A percentile compares a stretch with the other conserved stretches of the same genome.
phyloP scores from a whole-genome alignment of 2,888 invertebrate species.

The Prosopocoilus inquinatus region DNA sequence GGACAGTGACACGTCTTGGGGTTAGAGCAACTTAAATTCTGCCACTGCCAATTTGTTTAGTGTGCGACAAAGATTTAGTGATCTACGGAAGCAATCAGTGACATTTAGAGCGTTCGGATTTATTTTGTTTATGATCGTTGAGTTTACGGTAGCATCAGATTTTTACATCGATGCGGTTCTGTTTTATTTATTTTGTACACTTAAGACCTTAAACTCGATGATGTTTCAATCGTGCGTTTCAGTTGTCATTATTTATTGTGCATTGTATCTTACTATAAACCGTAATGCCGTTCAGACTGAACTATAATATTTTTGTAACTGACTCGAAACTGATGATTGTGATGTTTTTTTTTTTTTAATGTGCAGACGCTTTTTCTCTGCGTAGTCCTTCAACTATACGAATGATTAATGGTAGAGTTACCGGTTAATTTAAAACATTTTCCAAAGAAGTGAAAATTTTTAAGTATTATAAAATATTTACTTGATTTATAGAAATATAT shows the following conservation, averaged over 20 bases:
- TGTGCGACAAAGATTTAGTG: conserved; percentile 32
- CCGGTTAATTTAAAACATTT: not conserved
- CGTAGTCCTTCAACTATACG: not conserved
- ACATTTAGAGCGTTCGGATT: conserved; percentile 24
- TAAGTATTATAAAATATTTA: too few species aligned
- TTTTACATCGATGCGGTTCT: conserved; percentile 7
- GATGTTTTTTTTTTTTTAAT: not conserved
- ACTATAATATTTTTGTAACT: conserved; percentile 13
- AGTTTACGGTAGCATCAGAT: conserved; percentile 24
- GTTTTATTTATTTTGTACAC: conserved; percentile 6
- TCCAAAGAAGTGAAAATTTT: too few species aligned
- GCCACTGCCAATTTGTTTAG: conserved; percentile 31
- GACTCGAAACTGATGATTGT: conserved; percentile 4
- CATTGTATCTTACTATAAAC: conserved; percentile 23
- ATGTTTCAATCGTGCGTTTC: conserved; percentile 22
- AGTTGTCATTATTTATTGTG: conserved; percentile 29
- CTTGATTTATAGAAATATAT: too few species aligned
- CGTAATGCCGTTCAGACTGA: conserved; percentile 29
- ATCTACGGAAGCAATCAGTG: conserved; percentile 31
- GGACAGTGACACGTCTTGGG: conserved; percentile 18
- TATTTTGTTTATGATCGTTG: conserved; percentile 21
- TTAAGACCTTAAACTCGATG: conserved; percentile 23
- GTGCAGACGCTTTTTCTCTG: not conserved
- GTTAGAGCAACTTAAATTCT: conserved; percentile 16
- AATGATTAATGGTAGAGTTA: not conserved